Evolutionary conservation across 2,888 invertebrate species (phyloP).

Genomic region (Lottia scabra): DNA sequence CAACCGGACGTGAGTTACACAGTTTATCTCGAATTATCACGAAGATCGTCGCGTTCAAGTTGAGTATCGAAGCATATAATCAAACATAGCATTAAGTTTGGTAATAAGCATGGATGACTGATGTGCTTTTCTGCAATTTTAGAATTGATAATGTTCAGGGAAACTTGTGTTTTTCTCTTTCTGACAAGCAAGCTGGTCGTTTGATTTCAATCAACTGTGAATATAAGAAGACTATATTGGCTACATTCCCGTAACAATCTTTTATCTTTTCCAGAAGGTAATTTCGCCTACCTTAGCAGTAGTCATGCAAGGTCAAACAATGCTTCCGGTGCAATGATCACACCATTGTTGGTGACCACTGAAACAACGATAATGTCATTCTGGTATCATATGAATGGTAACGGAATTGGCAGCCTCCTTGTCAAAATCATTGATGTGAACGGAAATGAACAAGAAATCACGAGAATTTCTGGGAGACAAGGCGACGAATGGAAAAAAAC

Average conservation of each 20-base stretch:
- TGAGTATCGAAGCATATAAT: too few species aligned
- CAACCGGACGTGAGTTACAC: constrained; percentile 11
- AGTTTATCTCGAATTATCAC: too few species aligned
- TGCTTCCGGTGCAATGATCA: constrained; percentile 5
- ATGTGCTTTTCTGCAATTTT: too few species aligned
- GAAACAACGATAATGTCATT: neutral
- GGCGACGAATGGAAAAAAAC: neutral
- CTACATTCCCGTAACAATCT: too few species aligned
- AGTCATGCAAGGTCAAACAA: neutral
- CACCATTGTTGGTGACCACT: neutral
- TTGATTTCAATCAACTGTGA: too few species aligned
- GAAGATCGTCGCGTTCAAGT: too few species aligned
- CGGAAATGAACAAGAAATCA: neutral
- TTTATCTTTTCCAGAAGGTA: constrained; percentile 1
- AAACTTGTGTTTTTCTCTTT: too few species aligned
- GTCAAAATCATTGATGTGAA: neutral
- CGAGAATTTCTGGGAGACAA: neutral
- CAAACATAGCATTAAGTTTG: too few species aligned
- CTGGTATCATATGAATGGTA: constrained; percentile 21
- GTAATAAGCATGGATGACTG: too few species aligned
- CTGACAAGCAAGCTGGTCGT: too few species aligned
- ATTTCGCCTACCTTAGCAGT: constrained; percentile 8
- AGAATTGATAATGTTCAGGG: too few species aligned
- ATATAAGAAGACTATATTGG: too few species aligned
- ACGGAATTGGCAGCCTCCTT: constrained; percentile 10